Evolutionary conservation across 1,140 invertebrate species (phyloP), one percentile per base, ranked within the genome.

Genomic region (Diorhabda carinulata): DNA sequence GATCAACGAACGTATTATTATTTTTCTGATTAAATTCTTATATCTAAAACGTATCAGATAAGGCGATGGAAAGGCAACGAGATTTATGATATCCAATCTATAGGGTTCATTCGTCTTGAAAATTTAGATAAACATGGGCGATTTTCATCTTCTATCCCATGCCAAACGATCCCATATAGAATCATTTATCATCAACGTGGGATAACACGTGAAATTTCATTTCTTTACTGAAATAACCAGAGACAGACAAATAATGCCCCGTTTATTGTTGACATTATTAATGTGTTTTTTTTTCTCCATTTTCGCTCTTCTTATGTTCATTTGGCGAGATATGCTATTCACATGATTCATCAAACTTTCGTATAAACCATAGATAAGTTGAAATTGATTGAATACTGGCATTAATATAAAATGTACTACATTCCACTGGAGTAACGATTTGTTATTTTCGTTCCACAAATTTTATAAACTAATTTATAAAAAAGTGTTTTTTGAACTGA

Each of bases 111-210:
- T 44, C 61, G 61, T 62, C 61, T 62, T 43, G 61, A 62, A 62
- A 62, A 62, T 62, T 43, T 62, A 41, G 61, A 62, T 62, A 62
- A 62, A 62, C 61, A 62, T 62, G 41, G 43, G 7, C 43, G 61
- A 41, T 41, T 62, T 62, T 40, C 43, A 43, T 43, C 43, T 43
- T n/a, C 44, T 41, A 43, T 8, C 44, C 41, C 4, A 42, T 25
- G 10, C 43, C 43, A 43, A 43, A 43, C 44, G 43, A 62, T 5
- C 43, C 3, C 43, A 43, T 41, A 61, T 6, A 44, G 1, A 43
- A 44, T 43, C 10, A 62, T 62, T 43, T 8, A 40, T 62, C 61
- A 62, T 62, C 43, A 2, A 44, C 44, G 25, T 59, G 25, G 58
- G n/a, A 41, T 43, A 6, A 52, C 47, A 52, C 47, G 3, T 52